Evolutionary conservation across 2,113 vertebrate species (phyloP), one percentile per base, ranked within the genome.

Genomic region (Noturus placidus): DNA sequence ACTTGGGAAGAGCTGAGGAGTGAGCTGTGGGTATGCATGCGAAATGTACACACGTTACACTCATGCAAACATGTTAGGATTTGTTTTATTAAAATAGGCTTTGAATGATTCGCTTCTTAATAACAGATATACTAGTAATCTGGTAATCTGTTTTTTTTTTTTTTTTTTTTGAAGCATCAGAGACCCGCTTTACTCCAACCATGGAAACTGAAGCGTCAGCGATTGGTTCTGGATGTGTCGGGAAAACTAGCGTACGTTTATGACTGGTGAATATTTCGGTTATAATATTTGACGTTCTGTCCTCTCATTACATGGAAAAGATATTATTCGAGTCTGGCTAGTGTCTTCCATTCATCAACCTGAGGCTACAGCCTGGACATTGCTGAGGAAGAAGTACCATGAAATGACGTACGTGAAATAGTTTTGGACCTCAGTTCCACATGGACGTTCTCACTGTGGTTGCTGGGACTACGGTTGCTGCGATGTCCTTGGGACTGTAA

Each of bases 1-100:
- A 94, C 92, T 91, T 94, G 93, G 84, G 85, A 77, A 82, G 65
- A 69, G 69, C 3, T 63, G 56, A 20, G 20, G 17, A 63, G 81
- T 10, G 86, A 76, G 80, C 54, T 52, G 80, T 52, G 67, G 56
- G 35, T 11, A 35, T n/a, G 22, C 69, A 85, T 27, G 8, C 63
- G n/a, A 87, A 17, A 81, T 59, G 76, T 22, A 82, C 54, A 67
- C 50, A 35, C 20, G 42, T 4, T 69, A 77, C 19, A 67, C 52
- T 52, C 83, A 74, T 22, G 52, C 76, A 88, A 63, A 81, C 77
- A 9, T n/a, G 77, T 33, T 80, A 80, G 5, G n/a, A 54, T 52
- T 52, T 17, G 77, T 33, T 56, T 10, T 3, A 80, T 56, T 56
- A 9, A 33, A 80, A 80, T 20, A 33, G 15, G n/a, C 77, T 80